These are phyloP conservation scores for Priocnemis perturbator DNA, from an alignment of 2,888 invertebrate species.

Conservation along the genomic window DNA sequence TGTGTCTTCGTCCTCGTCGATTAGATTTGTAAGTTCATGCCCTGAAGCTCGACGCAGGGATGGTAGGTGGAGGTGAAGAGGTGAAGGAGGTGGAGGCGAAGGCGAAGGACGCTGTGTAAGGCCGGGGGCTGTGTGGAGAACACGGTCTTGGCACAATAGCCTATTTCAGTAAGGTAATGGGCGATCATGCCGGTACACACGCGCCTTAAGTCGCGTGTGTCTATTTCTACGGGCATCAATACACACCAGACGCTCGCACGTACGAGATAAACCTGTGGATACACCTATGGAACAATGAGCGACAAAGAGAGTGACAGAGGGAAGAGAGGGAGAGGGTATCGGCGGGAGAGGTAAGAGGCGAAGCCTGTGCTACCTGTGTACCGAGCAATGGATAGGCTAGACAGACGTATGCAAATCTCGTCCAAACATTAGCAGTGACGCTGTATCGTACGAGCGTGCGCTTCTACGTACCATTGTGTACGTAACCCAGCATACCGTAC, in stretches of 20 bases:
- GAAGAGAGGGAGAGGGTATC: constrained; percentile 6
- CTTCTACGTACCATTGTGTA: too few species aligned
- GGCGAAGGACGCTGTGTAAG: constrained; percentile 18
- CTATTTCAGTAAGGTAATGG: constrained; percentile 65
- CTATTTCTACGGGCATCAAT: neutral
- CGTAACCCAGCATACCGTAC: too few species aligned
- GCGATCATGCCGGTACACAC: constrained; percentile 54
- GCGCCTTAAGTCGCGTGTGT: constrained; percentile 40
- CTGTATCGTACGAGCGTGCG: constrained; percentile 29
- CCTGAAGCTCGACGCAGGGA: constrained; percentile 14
- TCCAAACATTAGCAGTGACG: constrained; percentile 69
- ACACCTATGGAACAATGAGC: constrained; percentile 14
- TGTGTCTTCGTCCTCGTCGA: constrained; percentile 40
- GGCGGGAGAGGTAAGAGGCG: constrained; percentile 47
- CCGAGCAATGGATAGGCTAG: constrained; percentile 64
- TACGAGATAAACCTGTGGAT: constrained; percentile 1
- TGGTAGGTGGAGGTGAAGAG: neutral
- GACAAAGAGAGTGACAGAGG: constrained; percentile 24
- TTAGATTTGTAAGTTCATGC: constrained; percentile 53
- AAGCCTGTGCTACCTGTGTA: constrained; percentile 37
- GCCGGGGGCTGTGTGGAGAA: constrained; percentile 24
- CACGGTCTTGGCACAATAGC: constrained; percentile 58
- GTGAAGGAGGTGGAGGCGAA: neutral
- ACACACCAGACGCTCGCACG: neutral
- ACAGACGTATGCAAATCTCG: constrained; percentile 74